A percentile compares a stretch with the other conserved stretches of the same genome.
These are phyloP conservation scores for Penaeus indicus DNA, from an alignment of 1,140 invertebrate species.

Conservation along the genomic window DNA sequence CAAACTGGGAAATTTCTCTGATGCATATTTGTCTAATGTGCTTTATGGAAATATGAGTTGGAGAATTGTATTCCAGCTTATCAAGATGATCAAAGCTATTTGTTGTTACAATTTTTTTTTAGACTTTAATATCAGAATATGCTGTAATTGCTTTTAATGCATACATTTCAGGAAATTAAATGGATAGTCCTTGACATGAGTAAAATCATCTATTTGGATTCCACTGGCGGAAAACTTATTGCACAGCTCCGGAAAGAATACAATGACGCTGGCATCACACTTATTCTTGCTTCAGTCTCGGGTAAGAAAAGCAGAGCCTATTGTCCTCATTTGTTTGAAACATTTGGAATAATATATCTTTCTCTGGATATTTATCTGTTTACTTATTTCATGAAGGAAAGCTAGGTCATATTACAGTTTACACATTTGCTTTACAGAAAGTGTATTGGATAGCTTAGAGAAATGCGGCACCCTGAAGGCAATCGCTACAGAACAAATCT, in stretches of 20 bases:
- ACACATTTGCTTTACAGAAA: constrained; percentile 22
- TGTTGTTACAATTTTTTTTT: not conserved
- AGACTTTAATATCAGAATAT: not conserved
- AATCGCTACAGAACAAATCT: constrained; percentile 28
- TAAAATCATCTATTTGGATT: constrained; percentile 44
- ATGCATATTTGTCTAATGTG: not conserved
- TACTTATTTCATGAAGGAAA: not conserved
- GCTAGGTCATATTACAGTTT: not conserved
- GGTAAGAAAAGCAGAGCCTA: not conserved
- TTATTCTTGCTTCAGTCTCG: constrained; percentile 39
- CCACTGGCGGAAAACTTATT: constrained; percentile 44
- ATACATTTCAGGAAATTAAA: constrained; percentile 35
- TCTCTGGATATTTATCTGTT: not conserved
- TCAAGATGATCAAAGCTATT: not conserved
- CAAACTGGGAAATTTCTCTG: not conserved
- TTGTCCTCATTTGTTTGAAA: not conserved
- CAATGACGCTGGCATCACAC: constrained; percentile 31
- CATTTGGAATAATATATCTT: not conserved
- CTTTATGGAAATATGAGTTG: not conserved
- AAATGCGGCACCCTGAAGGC: constrained; percentile 33
- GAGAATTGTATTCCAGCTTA: no score
- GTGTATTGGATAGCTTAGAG: constrained; percentile 37
- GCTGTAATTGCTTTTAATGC: no score
- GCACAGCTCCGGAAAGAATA: constrained; percentile 49
- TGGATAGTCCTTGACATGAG: constrained; percentile 49